phyloP scores from a whole-genome alignment of 2,113 vertebrate species.

The Podarcis raffonei region DNA sequence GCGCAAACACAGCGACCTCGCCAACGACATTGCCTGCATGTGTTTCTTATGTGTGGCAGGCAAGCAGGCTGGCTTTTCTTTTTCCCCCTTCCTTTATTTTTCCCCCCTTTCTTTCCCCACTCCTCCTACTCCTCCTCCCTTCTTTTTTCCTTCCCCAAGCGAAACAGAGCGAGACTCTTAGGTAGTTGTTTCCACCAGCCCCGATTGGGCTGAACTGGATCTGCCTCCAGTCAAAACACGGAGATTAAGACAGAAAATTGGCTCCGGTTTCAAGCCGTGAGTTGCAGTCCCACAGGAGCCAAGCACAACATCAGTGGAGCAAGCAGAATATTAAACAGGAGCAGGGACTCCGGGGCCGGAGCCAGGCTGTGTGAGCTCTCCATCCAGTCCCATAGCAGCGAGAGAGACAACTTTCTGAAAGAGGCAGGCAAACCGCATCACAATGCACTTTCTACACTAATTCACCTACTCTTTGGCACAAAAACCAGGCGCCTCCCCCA shows the following conservation, averaged over 20 bases:
- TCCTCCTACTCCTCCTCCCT: background rate
- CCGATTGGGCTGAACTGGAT: conserved; percentile 79
- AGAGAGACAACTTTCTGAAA: conserved; percentile 70
- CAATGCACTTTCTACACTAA: conserved; percentile 24
- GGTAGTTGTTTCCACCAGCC: conserved; percentile 78
- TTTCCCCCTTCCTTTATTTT: conserved; percentile 16
- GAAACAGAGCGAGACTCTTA: conserved; percentile 65
- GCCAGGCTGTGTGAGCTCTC: conserved; percentile 62
- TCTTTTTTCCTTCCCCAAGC: conserved; percentile 58
- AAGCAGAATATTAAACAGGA: conserved; percentile 81
- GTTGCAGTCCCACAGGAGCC: conserved; percentile 79
- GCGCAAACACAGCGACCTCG: background rate
- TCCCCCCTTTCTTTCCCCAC: conserved; percentile 48
- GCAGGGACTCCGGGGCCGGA: conserved; percentile 72
- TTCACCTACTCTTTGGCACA: conserved; percentile 57
- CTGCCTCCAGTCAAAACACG: conserved; percentile 86
- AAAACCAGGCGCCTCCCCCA: conserved; percentile 36
- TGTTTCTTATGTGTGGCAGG: background rate
- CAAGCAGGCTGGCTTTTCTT: background rate
- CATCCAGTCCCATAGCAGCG: conserved; percentile 45
- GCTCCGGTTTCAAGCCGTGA: conserved; percentile 81
- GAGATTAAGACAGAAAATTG: conserved; percentile 82
- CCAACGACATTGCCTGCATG: background rate
- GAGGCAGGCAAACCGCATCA: conserved; percentile 55
- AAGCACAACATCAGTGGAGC: conserved; percentile 79